These are phyloP conservation scores for Minunthozetes semirufus DNA, from an alignment of 2,888 invertebrate genomes.

Conservation along the genomic window DNA sequence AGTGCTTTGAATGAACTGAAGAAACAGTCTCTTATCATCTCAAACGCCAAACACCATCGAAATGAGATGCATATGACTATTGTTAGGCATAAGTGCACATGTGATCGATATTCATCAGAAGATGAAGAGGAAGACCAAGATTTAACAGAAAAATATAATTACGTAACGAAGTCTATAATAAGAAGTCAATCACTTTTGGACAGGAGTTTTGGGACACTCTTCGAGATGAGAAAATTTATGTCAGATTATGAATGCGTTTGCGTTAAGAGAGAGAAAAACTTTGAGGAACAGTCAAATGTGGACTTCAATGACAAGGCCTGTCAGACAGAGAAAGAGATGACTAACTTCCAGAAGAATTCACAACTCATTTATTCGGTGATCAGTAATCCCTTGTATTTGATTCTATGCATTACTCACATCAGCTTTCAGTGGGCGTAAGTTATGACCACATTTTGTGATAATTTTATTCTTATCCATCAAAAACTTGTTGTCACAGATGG, in stretches of 20 bases:
- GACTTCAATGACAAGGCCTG: not conserved
- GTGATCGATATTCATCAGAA: not conserved
- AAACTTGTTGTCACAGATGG: not conserved
- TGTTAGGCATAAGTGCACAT: not conserved
- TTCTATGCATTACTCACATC: conserved; percentile 31
- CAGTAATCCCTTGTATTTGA: conserved; percentile 34
- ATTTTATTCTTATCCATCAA: not conserved
- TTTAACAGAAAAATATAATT: not conserved
- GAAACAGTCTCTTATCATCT: not conserved
- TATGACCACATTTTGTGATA: not conserved
- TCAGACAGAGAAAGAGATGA: not conserved
- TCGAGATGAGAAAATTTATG: not conserved
- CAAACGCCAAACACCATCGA: not conserved
- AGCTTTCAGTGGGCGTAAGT: conserved; percentile 34
- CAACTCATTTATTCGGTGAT: not conserved
- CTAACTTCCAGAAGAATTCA: not conserved
- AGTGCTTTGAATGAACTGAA: not conserved
- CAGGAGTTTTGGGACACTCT: not conserved
- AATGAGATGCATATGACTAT: not conserved
- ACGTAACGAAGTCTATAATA: not conserved
- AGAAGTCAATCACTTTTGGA: not conserved
- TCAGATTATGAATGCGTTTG: not conserved
- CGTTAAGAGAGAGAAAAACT: not conserved
- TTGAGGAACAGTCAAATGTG: not conserved
- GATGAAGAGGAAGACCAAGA: not conserved